Evolutionary conservation across 2,888 invertebrate genomes (phyloP).

Genomic region (Anthophora plumipes): DNA sequence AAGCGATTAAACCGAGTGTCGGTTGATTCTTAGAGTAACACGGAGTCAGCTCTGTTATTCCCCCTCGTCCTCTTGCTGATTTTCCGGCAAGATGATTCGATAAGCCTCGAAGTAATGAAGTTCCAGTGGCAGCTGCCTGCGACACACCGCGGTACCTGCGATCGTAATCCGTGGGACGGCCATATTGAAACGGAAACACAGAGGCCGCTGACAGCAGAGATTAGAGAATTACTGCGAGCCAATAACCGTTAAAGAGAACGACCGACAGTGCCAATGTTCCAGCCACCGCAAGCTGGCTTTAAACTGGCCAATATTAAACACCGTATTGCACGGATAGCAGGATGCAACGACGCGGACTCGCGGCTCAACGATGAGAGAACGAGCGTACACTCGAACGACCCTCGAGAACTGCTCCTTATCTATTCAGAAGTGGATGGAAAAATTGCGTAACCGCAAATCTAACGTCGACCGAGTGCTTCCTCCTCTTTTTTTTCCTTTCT

Average conservation of each 20-base stretch:
- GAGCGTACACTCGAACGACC: not conserved
- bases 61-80: slow-evolving; percentile 65
- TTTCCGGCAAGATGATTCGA: slow-evolving; percentile 77
- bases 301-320: slow-evolving; percentile 80
- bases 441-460: too few relatives aligned
- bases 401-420: not conserved
- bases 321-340: slow-evolving; percentile 70
- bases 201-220: slow-evolving; percentile 82
- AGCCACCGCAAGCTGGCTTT: slow-evolving; percentile 77
- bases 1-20: slow-evolving; percentile 33
- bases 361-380: slow-evolving; percentile 12
- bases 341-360: slow-evolving; percentile 56
- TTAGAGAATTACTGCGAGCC: slow-evolving; percentile 83
- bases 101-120: slow-evolving; percentile 80
- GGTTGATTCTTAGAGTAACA: slow-evolving; percentile 25
- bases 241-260: slow-evolving; percentile 84
- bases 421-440: not conserved
- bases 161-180: slow-evolving; percentile 76
- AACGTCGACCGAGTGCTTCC: not conserved
- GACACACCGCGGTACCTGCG: slow-evolving; percentile 64
- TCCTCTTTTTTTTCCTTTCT: too few relatives aligned
- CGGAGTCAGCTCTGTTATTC: slow-evolving; percentile 51
- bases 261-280: slow-evolving; percentile 78
- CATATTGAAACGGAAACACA: slow-evolving; percentile 82
- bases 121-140: slow-evolving; percentile 77